A percentile compares a stretch with the other conserved stretches of the same genome.
phyloP scores from a whole-genome alignment of 2,888 invertebrate species.

The Oscheius onirici region DNA sequence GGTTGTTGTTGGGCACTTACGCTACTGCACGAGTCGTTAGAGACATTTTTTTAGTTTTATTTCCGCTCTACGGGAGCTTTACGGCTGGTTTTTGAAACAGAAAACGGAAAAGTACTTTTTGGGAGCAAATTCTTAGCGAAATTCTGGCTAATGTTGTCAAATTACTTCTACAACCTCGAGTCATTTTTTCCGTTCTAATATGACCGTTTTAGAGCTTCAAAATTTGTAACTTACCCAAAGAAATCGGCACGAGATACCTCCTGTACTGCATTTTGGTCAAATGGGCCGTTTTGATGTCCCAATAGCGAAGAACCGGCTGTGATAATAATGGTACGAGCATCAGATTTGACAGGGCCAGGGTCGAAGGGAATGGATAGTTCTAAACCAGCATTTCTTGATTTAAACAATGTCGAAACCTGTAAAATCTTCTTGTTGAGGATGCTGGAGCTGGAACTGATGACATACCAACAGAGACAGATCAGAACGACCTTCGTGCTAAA shows the following conservation, averaged over 20 bases:
- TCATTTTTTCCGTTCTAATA: no score
- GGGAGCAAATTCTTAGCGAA: no score
- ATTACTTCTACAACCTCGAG: no score
- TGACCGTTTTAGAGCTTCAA: neutral
- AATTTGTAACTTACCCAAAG: slow-evolving; percentile 38
- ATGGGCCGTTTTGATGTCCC: slow-evolving; percentile 35
- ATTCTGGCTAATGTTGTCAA: no score
- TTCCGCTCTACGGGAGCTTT: no score
- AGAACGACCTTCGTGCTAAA: slow-evolving; percentile 50
- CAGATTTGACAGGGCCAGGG: slow-evolving; percentile 59
- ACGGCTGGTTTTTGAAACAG: no score
- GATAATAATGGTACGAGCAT: slow-evolving; percentile 58
- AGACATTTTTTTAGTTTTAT: no score
- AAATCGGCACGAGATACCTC: slow-evolving; percentile 56
- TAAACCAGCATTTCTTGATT: slow-evolving; percentile 32
- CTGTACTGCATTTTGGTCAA: slow-evolving; percentile 35
- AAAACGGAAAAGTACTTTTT: no score
- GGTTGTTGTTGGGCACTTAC: no score
- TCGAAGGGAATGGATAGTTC: slow-evolving; percentile 63
- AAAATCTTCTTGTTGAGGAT: slow-evolving; percentile 62
- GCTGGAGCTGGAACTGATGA: slow-evolving; percentile 45
- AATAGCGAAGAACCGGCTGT: slow-evolving; percentile 46
- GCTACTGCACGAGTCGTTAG: no score
- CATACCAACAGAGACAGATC: slow-evolving; percentile 60
- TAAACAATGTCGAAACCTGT: slow-evolving; percentile 38